Evolutionary conservation across 2,888 invertebrate genomes (phyloP), one percentile per base, ranked within the genome.

Genomic region (Gymnosoma rotundatum): DNA sequence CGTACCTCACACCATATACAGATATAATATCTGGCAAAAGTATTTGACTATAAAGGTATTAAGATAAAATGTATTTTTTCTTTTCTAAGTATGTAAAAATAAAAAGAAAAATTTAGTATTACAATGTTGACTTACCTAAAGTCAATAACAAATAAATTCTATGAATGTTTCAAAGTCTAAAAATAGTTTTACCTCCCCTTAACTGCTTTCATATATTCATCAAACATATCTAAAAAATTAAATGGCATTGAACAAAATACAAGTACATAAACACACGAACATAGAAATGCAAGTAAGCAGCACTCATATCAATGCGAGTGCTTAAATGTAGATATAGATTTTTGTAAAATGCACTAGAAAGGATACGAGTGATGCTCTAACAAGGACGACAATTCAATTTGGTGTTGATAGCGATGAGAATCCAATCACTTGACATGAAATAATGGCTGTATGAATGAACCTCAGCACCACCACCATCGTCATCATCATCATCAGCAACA

Each of bases 341-440:
- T 38, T 32, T 21, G 7, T 14, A 7, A 14, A 50, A 18, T 20
- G 16, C 38, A 67, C 2, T 48, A 38, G 25, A 12, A 50, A 12
- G 48, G 14, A 12, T 18, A 25, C 20, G 48, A 52, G 0, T 18
- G 61, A 56, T 61, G 45, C 7, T 16, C 7, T 36, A 63, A 56
- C 48, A 67, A 38, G 32, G 78, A 78, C 63, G 78, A 64, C 69
- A 78, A 74, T 83, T 74, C 63, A 64, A 78, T 79, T 75, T 79
- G 48, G 54, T 79, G 75, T 72, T 79, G 79, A 83, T 75, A 75
- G 64, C 70, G 16, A 48, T 70, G 72, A 75, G 70, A 72, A 72
- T 67, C 64, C 79, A 72, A 74, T 64, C 83, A 75, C 64, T 83
- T 79, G 66, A 74, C 69, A 64, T 74, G 20, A 45, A 52, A n/a